Conservation (phyloP, 1,140 invertebrate genomes). For the Nylanderia fulva region DNA sequence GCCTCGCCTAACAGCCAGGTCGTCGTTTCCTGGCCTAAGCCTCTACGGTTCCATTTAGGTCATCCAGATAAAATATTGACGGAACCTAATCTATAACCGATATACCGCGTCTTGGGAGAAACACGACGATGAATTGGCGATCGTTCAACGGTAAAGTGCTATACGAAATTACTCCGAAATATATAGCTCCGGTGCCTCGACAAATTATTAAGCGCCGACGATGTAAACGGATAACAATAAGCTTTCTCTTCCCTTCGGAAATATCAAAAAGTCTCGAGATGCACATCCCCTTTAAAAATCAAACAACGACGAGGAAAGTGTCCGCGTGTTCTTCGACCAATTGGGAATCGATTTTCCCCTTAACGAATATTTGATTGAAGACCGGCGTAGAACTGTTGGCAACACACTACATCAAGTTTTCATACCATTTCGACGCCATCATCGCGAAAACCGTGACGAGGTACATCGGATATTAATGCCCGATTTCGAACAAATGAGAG, state of each 20-base stretch:
- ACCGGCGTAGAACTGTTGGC: neutral
- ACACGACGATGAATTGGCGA: constrained; percentile 12
- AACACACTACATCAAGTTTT: neutral
- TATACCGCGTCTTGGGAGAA: constrained; percentile 1
- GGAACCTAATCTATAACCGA: constrained; percentile 30
- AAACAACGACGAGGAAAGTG: neutral
- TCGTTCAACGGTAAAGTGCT: neutral
- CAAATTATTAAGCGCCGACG: neutral
- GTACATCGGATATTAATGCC: neutral
- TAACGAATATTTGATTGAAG: neutral
- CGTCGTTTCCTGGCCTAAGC: constrained; percentile 26
- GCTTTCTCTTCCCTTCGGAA: neutral
- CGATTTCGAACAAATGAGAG: neutral
- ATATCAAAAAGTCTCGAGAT: neutral
- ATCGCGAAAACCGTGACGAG: neutral
- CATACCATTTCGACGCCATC: neutral
- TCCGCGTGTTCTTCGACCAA: neutral
- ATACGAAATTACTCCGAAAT: neutral
- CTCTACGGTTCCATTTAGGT: constrained; percentile 21
- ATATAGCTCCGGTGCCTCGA: neutral
- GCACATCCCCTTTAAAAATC: neutral
- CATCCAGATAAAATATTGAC: constrained; percentile 48
- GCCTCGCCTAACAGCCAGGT: constrained; percentile 35
- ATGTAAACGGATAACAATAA: neutral
- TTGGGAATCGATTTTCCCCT: neutral